Evolutionary conservation across 2,888 invertebrate genomes (phyloP), one percentile per base, ranked within the genome.

Genomic region (Caenorhabditis drosophilae): DNA sequence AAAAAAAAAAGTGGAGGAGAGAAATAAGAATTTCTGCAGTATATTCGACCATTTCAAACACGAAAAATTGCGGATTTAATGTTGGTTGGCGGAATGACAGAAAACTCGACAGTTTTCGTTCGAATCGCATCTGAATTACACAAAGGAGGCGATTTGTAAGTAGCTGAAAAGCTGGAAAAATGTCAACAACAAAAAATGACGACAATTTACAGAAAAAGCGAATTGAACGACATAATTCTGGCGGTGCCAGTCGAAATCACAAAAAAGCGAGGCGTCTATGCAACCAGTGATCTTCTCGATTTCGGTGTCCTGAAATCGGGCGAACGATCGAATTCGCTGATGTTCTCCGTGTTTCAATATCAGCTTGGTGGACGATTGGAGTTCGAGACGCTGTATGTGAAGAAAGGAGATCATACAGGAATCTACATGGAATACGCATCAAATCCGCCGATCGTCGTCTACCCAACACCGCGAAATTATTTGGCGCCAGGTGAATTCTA

Each of bases 211-310:
- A 26, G 47, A 16, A 31, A 40, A 27, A 18, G 23, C 18, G 31
- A 38, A 1, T 31, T 51, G 12, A 23, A 55, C 2, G 68, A 68
- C 36, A 50, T 74, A n/a, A 46, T 62, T 22, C 18, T 72, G 4
- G 52, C 70, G 4, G 25, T 70, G 15, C 68, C 70, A 2, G 52
- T 74, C 11, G 67, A 76, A 70, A 76, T 82, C 9, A 60, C 75
- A 7, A 53, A 67, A 67, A 84, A 82, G 48, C 85, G 90, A 69
- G 90, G 91, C 48, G 87, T 92, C 59, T 92, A 90, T 85, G 89
- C 90, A 75, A 89, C 90, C n/a, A 89, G 89, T 81, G 89, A 89
- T 76, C 85, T 89, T 59, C 86, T 93, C 31, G 91, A 93, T 85
- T 92, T 93, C 85, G 92, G 92, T 31, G 88, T 91, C 62, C 87